Base-by-base conservation (phyloP, 2,797 vertebrate genomes). In the Phrynocephalus guinanensis region DNA sequence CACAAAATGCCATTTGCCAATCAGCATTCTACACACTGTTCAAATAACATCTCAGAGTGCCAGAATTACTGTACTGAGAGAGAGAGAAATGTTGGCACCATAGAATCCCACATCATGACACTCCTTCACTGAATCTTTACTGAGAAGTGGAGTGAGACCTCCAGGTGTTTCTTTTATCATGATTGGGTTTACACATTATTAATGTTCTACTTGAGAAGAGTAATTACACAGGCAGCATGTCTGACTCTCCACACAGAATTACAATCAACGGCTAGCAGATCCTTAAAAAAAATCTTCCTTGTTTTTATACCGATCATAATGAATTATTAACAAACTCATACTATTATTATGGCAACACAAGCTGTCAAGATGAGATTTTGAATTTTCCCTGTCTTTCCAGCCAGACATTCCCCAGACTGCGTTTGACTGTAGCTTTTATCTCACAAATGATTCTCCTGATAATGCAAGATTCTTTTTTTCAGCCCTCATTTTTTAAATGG, bases 211-310 rank as follows among this genome's bases (percentile, higher is more conserved):
- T 80, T 68, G 68, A 83, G 85, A 84, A 75, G 71, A 26, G 76
- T 90, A 90, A 90, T 87, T 84, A 87, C 76, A 77, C 24, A 60
- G 81, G 70, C 82, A 84, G 85, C 76, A 75, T 73, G 38, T 84
- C 77, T 75, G 77, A 44, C 77, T 81, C 71, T 75, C 48, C 15
- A 48, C 33, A 33, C 60, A 75, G 66, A 87, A 87, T 87, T 90
- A 87, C 30, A 68, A 90, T 77, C 85, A 90, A 79, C 71, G 38
- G 63, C 79, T 89, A 72, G 50, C 26, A n/a, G 28, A 72, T 66
- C 79, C 73, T 48, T 56, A 11, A 56, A 56, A 56, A 56, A 56
- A 81, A 33, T n/a, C 52, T 56, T 83, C 67, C 22, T 77, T 79
- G 66, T 89, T 70, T 86, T 79, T 82, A 63, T 83, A 82, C 77